A percentile compares a stretch with the other conserved stretches of the same genome.
Evolutionary conservation across 2,888 invertebrate genomes (phyloP).

Genomic region (Megamerina dolium): DNA sequence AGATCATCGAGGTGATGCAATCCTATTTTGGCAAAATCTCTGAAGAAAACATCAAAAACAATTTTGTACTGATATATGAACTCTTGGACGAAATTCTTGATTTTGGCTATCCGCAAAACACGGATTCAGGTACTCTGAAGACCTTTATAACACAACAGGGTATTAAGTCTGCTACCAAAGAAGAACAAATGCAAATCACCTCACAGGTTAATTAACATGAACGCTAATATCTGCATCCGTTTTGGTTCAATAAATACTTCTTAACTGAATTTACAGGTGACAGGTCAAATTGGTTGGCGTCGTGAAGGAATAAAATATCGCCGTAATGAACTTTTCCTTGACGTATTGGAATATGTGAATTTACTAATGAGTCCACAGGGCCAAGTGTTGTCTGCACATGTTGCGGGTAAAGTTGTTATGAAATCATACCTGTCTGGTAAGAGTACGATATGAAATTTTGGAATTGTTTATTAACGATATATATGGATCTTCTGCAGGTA

Average conservation of each 20-base stretch:
- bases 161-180: conserved; percentile 96
- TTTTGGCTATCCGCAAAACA: conserved; percentile 99
- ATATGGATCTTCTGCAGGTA: conserved; percentile 56
- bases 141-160: conserved; percentile 99
- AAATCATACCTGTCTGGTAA: conserved; percentile 88
- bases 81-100: conserved; percentile 97
- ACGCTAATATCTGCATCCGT: not conserved
- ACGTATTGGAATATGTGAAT: conserved; percentile 98
- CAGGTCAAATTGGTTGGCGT: conserved; percentile 98
- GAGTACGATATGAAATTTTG: conserved; percentile 7
- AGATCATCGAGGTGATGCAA: conserved; percentile 98
- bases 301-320: conserved; percentile 99
- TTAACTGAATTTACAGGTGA: conserved; percentile 52
- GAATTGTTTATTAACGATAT: not conserved
- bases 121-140: conserved; percentile 97
- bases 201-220: conserved; percentile 60
- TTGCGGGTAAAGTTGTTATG: conserved; percentile 99
- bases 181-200: conserved; percentile 99
- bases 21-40: conserved; percentile 99
- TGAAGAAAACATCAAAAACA: conserved; percentile 99
- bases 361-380: conserved; percentile 99
- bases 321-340: conserved; percentile 95
- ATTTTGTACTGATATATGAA: conserved; percentile 99
- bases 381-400: conserved; percentile 97
- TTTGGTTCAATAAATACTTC: conserved; percentile 1